phyloP scores from a whole-genome alignment of 2,888 invertebrate species.

The Rutpela maculata region DNA sequence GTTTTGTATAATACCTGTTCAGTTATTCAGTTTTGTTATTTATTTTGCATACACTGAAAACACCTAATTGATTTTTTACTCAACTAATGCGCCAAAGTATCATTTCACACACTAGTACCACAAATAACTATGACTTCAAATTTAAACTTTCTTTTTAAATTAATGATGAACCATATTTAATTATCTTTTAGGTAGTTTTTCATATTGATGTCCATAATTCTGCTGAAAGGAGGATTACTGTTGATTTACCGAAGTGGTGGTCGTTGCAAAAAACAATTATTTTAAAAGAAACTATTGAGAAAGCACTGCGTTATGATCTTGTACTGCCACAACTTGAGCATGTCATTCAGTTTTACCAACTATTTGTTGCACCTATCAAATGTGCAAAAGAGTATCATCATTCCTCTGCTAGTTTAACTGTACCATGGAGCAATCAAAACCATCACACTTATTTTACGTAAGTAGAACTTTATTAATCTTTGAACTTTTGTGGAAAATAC shows the following conservation, averaged over 20 bases:
- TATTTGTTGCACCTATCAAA: conserved; percentile 77
- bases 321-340: conserved; percentile 77
- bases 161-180: not conserved
- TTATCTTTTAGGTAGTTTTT: conserved; percentile 76
- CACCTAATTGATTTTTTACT: no score
- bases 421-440: conserved; percentile 82
- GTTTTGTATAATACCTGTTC: no score
- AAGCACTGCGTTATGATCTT: conserved; percentile 80
- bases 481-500: not conserved
- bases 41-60: no score
- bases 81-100: no score
- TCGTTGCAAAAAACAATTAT: conserved; percentile 70
- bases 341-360: conserved; percentile 78
- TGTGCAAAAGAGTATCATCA: conserved; percentile 76
- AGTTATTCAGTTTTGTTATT: no score
- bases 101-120: no score
- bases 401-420: conserved; percentile 78
- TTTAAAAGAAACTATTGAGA: conserved; percentile 76
- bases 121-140: no score
- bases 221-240: conserved; percentile 66
- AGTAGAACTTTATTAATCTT: conserved; percentile 60
- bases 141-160: not conserved
- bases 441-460: conserved; percentile 79
- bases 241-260: conserved; percentile 67
- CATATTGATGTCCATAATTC: conserved; percentile 81